Conservation (phyloP, 2,113 vertebrate species). For the Rhinoptilus africanus region DNA sequence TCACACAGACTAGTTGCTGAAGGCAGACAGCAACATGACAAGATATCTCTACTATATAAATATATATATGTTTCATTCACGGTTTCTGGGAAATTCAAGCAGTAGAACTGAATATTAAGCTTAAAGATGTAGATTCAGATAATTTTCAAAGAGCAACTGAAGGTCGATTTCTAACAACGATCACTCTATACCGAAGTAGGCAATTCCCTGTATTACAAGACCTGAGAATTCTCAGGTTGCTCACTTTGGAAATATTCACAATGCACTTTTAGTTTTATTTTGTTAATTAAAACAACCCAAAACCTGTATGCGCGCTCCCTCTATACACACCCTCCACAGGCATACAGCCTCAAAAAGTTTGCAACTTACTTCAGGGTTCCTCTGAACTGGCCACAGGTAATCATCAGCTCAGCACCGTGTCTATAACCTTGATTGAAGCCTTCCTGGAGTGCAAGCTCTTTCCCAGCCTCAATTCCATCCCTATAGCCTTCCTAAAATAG, state of each 20-base stretch:
- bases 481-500: slow-evolving; percentile 87
- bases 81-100: not conserved
- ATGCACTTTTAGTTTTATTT: not conserved
- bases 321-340: not conserved
- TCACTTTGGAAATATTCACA: not conserved
- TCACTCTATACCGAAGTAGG: not conserved
- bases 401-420: slow-evolving; percentile 78
- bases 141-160: not conserved
- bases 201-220: not conserved
- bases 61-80: not conserved
- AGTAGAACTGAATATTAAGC: not conserved
- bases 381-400: slow-evolving; percentile 81
- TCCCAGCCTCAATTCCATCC: slow-evolving; percentile 87
- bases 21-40: not conserved
- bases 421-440: slow-evolving; percentile 89
- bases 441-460: slow-evolving; percentile 81
- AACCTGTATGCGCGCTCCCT: not conserved
- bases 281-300: not conserved
- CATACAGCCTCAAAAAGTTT: not conserved
- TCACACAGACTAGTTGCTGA: not conserved
- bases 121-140: not conserved
- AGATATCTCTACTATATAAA: not conserved
- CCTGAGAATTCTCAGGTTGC: not conserved
- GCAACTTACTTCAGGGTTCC: slow-evolving; percentile 85
- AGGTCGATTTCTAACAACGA: not conserved